Evolutionary conservation across 2,113 vertebrate species (phyloP), one percentile per base, ranked within the genome.

Genomic region (Pteropus alecto): DNA sequence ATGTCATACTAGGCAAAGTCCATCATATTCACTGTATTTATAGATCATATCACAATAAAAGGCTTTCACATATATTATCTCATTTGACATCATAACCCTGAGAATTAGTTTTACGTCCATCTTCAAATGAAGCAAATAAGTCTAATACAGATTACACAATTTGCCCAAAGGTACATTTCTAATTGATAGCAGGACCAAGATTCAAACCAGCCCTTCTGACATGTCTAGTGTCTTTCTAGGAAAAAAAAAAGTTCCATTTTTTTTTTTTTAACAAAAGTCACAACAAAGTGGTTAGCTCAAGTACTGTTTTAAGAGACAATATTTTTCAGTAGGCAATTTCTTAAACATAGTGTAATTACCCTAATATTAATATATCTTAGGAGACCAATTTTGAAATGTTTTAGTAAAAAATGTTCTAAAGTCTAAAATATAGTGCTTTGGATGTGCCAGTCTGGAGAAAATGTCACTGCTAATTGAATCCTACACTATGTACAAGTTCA

Each of bases 361-460:
- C 46, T 60, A 83, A 89, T 60, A 38, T 90, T 43, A 70, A 51
- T 35, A 74, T 38, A 16, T 68, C 78, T 93, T 83, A 77, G 70
- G 48, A 95, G 89, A 89, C 38, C 21, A 56, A 92, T 67, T 92
- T 78, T 65, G 46, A 92, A 94, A 76, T 58, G 81, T 15, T 43
- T 92, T 67, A 70, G 9, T 89, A 56, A 93, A 84, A 38, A 87
- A 43, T 74, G 1, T 12, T 56, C 90, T 11, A 19, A 21, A 84
- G 10, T 91, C 35, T 88, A 58, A 43, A 91, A 83, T 68, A 38
- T 2, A 78, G 26, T 84, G 22, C 15, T 90, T 61, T 84, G 43
- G 19, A 51, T 84, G 58, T 90, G 41, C 7, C 54, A 24, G 38
- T 51, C 74, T 68, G 24, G 7, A 82, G 22, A 46, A 91, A 74